A percentile compares a stretch with the other conserved stretches of the same genome.
Evolutionary conservation across 2,888 invertebrate genomes (phyloP).

Genomic region (Geophilus truncorum): DNA sequence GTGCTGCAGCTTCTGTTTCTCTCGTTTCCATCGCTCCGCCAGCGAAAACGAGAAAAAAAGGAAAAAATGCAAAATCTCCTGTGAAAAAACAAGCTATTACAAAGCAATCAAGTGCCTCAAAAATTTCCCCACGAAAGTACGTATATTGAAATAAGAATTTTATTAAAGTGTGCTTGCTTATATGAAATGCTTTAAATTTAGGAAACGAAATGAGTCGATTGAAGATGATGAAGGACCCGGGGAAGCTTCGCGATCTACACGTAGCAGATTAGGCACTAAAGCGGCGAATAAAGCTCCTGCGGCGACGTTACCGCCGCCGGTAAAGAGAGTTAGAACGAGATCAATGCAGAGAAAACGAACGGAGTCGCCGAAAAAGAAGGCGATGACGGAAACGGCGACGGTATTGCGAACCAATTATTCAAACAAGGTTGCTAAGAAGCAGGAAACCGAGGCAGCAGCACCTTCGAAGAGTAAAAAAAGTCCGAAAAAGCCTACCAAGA

Average conservation of each 20-base stretch:
- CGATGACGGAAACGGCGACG: not conserved
- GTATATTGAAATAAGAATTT: not conserved
- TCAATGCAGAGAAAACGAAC: not conserved
- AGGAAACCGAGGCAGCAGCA: not conserved
- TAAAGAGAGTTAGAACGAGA: not conserved
- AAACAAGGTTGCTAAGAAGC: not conserved
- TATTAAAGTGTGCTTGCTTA: not conserved
- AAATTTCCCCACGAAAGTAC: not conserved
- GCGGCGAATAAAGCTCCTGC: not conserved
- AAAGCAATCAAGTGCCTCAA: not conserved
- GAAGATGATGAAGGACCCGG: not conserved
- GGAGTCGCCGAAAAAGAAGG: not conserved
- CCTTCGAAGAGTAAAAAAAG: not conserved
- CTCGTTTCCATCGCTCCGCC: not conserved
- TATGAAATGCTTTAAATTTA: not conserved
- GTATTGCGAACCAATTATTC: not conserved
- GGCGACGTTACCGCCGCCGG: not conserved
- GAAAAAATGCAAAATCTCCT: not conserved
- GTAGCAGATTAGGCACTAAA: not conserved
- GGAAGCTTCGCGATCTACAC: not conserved
- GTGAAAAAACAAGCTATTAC: not conserved
- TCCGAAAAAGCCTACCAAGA: not conserved
- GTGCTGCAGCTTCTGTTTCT: not conserved
- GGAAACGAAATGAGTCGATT: not conserved
- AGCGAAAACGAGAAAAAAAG: not conserved